Percentiles rank a stretch among this genome's conserved stretches.
Evolutionary conservation across 2,888 invertebrate genomes (phyloP).

Genomic region (Apoda limacodes): DNA sequence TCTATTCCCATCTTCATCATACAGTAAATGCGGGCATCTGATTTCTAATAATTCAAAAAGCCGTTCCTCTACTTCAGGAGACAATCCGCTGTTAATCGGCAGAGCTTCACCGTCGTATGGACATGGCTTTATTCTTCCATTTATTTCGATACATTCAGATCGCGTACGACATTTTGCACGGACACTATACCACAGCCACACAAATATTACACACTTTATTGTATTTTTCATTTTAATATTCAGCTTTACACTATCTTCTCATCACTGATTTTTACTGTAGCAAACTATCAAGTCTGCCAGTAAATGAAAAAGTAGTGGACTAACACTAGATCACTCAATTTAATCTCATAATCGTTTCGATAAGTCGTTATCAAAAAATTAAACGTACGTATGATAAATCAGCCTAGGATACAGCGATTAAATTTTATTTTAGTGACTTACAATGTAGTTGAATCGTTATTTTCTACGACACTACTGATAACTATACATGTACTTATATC

Average conservation of each 20-base stretch:
- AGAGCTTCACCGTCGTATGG: constrained; percentile 28
- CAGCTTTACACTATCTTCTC: constrained; percentile 4
- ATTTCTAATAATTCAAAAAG: constrained; percentile 44
- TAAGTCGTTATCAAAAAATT: constrained; percentile 43
- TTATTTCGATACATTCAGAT: too few relatives aligned
- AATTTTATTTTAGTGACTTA: too few relatives aligned
- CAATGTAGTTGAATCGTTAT: too few relatives aligned
- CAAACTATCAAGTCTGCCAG: too few relatives aligned
- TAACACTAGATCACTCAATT: too few relatives aligned
- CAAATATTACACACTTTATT: constrained; percentile 20
- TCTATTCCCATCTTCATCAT: constrained; percentile 40
- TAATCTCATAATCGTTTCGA: constrained; percentile 30
- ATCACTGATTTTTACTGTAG: too few relatives aligned
- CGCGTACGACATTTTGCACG: constrained; percentile 40
- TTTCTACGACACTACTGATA: too few relatives aligned
- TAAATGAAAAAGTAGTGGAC: too few relatives aligned
- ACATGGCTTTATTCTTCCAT: constrained; percentile 37
- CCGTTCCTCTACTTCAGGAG: constrained; percentile 36
- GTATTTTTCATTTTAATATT: constrained; percentile 1
- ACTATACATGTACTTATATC: too few relatives aligned
- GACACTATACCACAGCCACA: constrained; percentile 31
- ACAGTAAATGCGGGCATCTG: constrained; percentile 73
- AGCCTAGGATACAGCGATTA: constrained; percentile 16
- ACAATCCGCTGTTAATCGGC: constrained; percentile 33
- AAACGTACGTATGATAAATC: constrained; percentile 45